phyloP scores from a whole-genome alignment of 2,113 vertebrate genomes.

The Indicator maculatus region DNA sequence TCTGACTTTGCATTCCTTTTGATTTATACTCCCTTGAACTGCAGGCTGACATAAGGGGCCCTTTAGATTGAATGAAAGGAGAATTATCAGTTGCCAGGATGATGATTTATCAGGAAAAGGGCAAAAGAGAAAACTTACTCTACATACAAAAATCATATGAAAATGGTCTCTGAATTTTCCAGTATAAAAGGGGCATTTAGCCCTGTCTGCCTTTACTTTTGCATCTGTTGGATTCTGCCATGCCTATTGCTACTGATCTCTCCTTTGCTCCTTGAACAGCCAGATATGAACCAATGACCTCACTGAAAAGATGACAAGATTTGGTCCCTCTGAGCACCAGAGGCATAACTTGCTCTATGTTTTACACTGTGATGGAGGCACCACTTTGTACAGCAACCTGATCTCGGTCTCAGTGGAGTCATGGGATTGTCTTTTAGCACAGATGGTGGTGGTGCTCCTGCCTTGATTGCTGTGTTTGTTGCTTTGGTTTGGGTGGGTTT shows the following conservation, averaged over 20 bases:
- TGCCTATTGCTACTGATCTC: neutral
- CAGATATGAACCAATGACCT: neutral
- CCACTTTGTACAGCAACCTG: neutral
- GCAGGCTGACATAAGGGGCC: conserved; percentile 19
- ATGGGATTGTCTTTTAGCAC: neutral
- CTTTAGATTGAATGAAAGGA: conserved; percentile 53
- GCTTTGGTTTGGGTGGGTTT: neutral
- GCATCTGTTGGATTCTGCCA: neutral
- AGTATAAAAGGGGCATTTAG: neutral
- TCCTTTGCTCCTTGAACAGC: neutral
- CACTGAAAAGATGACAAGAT: neutral
- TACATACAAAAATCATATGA: neutral
- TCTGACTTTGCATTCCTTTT: conserved; percentile 29
- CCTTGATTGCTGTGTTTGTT: neutral
- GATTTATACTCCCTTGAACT: conserved; percentile 47
- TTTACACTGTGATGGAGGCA: neutral
- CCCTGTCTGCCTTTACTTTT: neutral
- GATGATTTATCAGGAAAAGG: neutral
- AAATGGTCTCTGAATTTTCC: neutral
- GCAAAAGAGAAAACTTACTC: neutral
- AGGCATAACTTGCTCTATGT: neutral
- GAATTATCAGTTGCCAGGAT: conserved; percentile 43
- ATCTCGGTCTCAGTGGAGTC: neutral
- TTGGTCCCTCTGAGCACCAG: neutral
- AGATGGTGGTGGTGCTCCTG: neutral